A percentile compares a stretch with the other conserved stretches of the same genome.
phyloP scores from a whole-genome alignment of 2,113 vertebrate species.

The Penelope pileata region DNA sequence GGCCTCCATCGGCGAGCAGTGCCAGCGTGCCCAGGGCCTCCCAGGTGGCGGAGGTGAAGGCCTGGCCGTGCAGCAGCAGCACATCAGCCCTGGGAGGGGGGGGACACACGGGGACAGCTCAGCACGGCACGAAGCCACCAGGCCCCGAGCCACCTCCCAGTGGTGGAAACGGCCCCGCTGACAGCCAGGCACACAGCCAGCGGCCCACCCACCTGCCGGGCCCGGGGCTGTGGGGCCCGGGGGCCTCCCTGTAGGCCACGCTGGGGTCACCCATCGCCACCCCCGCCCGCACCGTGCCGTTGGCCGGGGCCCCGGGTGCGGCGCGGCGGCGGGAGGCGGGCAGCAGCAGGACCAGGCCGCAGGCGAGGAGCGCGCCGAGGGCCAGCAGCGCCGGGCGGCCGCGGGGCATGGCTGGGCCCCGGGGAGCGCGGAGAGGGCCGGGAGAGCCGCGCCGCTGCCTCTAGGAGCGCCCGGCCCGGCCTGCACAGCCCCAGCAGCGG shows the following conservation, averaged over 20 bases:
- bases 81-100: slow-evolving; percentile 81
- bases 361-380: slow-evolving; percentile 81
- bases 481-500: neutral
- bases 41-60: slow-evolving; percentile 93
- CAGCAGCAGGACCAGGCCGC: slow-evolving; percentile 87
- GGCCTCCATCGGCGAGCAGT: slow-evolving; percentile 85
- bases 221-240: slow-evolving; percentile 63
- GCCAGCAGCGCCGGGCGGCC: slow-evolving; percentile 82
- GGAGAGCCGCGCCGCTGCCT: too few species aligned
- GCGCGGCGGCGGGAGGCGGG: slow-evolving; percentile 56
- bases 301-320: slow-evolving; percentile 26
- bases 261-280: slow-evolving; percentile 80
- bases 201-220: slow-evolving; percentile 80
- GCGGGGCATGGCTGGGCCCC: slow-evolving; percentile 42
- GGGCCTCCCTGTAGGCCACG: slow-evolving; percentile 89
- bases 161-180: too few species aligned
- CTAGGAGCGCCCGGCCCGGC: neutral
- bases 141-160: rapidly evolving
- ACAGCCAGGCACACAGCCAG: too few species aligned
- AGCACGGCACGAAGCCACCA: neutral
- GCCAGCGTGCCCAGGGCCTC: slow-evolving; percentile 90
- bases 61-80: slow-evolving; percentile 91
- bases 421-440: too few species aligned
- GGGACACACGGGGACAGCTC: neutral
- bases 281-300: slow-evolving; percentile 79